phyloP scores from a whole-genome alignment of 2,888 invertebrate species.

The Apotomis betuletana region DNA sequence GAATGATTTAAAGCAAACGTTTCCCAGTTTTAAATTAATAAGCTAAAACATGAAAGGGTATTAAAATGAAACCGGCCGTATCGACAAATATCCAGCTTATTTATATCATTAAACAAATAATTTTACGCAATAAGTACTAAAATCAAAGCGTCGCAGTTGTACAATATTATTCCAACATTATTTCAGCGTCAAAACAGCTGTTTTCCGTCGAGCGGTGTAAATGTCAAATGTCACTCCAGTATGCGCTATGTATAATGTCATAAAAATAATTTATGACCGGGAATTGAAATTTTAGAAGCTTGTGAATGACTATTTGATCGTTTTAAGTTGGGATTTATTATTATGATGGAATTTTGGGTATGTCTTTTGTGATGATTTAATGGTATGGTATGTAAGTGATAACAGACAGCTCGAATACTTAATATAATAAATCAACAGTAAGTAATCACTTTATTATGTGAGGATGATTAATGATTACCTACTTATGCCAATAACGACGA shows the following conservation, averaged over 20 bases:
- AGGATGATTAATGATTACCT: no score
- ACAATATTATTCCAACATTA: constrained; percentile 29
- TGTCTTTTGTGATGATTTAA: neutral
- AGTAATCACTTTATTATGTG: no score
- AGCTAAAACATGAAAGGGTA: neutral
- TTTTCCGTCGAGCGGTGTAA: constrained; percentile 21
- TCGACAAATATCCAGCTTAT: neutral
- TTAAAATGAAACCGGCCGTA: neutral
- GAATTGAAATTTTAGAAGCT: constrained; percentile 38
- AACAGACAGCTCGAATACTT: no score
- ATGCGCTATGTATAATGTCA: constrained; percentile 32
- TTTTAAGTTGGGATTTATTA: constrained; percentile 16
- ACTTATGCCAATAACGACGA: no score
- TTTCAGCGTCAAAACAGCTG: constrained; percentile 31
- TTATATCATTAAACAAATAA: constrained; percentile 10
- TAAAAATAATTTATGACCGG: constrained; percentile 39
- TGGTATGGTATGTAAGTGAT: no score
- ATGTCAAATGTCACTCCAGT: constrained; percentile 37
- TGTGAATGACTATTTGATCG: constrained; percentile 37
- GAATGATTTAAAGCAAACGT: no score
- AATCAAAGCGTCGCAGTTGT: constrained; percentile 22
- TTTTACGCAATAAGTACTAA: constrained; percentile 4
- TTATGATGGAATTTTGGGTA: neutral
- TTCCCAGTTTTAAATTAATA: no score
- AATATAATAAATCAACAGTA: no score